A percentile compares a stretch with the other conserved stretches of the same genome.
Conservation (phyloP, 2,888 invertebrate genomes). For the Calephelis perditalis region DNA sequence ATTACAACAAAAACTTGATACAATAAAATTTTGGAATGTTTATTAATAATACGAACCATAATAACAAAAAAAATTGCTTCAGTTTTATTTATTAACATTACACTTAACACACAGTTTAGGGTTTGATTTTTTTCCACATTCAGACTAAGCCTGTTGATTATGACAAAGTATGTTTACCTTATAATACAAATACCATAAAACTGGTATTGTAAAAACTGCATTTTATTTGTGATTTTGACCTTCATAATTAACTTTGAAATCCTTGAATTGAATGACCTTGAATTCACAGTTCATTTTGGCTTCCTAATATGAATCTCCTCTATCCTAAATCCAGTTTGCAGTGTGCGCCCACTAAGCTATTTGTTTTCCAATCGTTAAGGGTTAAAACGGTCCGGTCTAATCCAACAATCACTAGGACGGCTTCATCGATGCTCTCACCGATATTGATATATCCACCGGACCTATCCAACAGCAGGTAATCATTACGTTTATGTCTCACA, state of each 20-base stretch:
- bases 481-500: constrained; percentile 25
- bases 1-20: no score
- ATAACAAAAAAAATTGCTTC: no score
- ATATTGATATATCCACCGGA: constrained; percentile 77
- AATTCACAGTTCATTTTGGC: constrained; percentile 10
- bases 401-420: constrained; percentile 74
- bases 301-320: constrained; percentile 18
- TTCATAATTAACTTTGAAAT: constrained; percentile 2
- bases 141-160: no score
- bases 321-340: constrained; percentile 18
- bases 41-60: no score
- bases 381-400: constrained; percentile 77
- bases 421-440: constrained; percentile 76
- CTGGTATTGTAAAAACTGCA: no score
- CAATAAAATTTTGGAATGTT: no score
- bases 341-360: constrained; percentile 51
- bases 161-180: no score
- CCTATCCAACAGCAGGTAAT: constrained; percentile 71
- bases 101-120: no score
- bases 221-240: not conserved
- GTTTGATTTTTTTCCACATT: no score
- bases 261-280: constrained; percentile 1
- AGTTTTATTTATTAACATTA: no score
- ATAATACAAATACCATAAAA: no score
- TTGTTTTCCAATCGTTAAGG: constrained; percentile 63